A percentile compares a stretch with the other conserved stretches of the same genome.
Evolutionary conservation across 2,113 vertebrate species (phyloP).

Genomic region (Xenopus laevis): DNA sequence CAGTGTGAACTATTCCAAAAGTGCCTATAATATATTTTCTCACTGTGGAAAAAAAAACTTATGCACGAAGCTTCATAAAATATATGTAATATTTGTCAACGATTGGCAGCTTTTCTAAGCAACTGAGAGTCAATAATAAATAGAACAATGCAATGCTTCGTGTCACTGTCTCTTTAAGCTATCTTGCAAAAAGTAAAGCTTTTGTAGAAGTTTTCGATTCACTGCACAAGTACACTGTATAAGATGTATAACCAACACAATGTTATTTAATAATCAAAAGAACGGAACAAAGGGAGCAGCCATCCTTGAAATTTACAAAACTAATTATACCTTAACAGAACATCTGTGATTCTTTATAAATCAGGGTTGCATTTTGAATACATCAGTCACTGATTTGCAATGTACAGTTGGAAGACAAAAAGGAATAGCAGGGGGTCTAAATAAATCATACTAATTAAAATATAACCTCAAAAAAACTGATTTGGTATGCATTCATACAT

Average conservation of each 20-base stretch:
- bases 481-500: background rate
- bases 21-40: too few relatives aligned
- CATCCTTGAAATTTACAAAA: slow-evolving; percentile 45
- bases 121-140: too few relatives aligned
- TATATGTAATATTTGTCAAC: too few relatives aligned
- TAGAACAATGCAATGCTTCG: too few relatives aligned
- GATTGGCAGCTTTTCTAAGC: too few relatives aligned
- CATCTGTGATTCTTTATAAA: slow-evolving; percentile 44
- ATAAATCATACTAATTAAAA: slow-evolving; percentile 40
- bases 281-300: slow-evolving; percentile 41
- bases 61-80: too few relatives aligned
- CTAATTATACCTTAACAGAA: slow-evolving; percentile 45
- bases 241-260: slow-evolving; percentile 39
- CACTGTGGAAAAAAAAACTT: too few relatives aligned
- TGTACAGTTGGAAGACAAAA: slow-evolving; percentile 39
- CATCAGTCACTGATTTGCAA: slow-evolving; percentile 41
- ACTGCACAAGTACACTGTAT: slow-evolving; percentile 25
- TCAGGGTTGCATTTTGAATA: slow-evolving; percentile 36
- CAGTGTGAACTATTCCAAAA: too few relatives aligned
- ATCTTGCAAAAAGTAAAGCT: slow-evolving; percentile 17
- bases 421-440: slow-evolving; percentile 31
- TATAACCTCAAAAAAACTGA: slow-evolving; percentile 7
- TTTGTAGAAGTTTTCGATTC: slow-evolving; percentile 36
- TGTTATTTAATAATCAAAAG: slow-evolving; percentile 45
- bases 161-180: slow-evolving; percentile 13